Evolutionary conservation across 2,113 vertebrate genomes (phyloP).

Genomic region (Cololabis saira): DNA sequence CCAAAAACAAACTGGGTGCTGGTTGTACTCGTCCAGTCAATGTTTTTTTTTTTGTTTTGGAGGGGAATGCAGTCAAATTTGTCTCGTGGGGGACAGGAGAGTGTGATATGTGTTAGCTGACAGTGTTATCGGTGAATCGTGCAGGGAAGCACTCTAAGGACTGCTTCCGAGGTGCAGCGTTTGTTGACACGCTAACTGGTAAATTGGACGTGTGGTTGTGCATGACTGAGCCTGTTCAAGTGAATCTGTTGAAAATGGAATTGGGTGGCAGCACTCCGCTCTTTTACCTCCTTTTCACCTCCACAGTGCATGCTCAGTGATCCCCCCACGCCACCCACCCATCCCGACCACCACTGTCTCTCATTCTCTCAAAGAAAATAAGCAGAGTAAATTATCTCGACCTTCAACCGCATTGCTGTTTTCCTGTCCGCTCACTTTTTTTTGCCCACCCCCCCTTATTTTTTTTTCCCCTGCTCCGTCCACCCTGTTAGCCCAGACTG

Average conservation of each 20-base stretch:
- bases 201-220: constrained; percentile 71
- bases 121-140: constrained; percentile 55
- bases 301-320: constrained; percentile 6
- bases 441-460: constrained; percentile 33
- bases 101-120: constrained; percentile 42
- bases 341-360: constrained; percentile 11
- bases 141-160: constrained; percentile 34
- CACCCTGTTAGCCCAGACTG: constrained; percentile 33
- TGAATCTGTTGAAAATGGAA: constrained; percentile 65
- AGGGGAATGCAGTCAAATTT: constrained; percentile 43
- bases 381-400: constrained; percentile 48
- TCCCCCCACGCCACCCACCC: constrained; percentile 15
- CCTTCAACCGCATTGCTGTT: constrained; percentile 39
- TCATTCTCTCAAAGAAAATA: constrained; percentile 24
- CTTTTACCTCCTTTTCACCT: constrained; percentile 33
- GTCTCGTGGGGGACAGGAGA: constrained; percentile 41
- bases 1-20: no score
- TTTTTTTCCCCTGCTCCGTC: constrained; percentile 35
- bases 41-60: constrained; percentile 37
- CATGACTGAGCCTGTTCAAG: constrained; percentile 59
- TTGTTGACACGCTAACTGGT: constrained; percentile 68
- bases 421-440: constrained; percentile 52
- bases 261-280: constrained; percentile 47
- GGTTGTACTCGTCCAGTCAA: not conserved
- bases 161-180: constrained; percentile 45